A percentile compares a stretch with the other conserved stretches of the same genome.
These are phyloP conservation scores for Pelodiscus sinensis DNA, from an alignment of 2,113 vertebrate genomes.

Conservation along the genomic window DNA sequence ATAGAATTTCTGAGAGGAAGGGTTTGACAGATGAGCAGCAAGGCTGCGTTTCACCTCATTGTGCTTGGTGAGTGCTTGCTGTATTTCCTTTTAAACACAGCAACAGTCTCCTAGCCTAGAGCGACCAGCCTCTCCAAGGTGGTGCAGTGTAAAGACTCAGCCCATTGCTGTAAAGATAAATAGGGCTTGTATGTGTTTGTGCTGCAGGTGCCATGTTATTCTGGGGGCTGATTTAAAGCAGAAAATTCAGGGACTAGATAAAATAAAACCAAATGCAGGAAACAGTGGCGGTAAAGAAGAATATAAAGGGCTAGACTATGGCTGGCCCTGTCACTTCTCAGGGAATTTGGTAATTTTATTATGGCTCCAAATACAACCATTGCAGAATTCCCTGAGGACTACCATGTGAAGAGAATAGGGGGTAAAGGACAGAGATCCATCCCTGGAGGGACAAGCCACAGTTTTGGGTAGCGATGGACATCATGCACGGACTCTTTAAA, in stretches of 20 bases:
- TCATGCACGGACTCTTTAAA: neutral
- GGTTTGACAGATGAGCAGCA: slow-evolving; percentile 3
- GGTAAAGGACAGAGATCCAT: neutral
- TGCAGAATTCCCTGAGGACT: no score
- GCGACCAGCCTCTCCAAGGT: neutral
- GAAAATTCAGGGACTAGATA: neutral
- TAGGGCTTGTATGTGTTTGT: neutral
- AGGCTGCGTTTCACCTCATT: neutral
- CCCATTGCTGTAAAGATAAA: neutral
- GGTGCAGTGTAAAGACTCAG: neutral
- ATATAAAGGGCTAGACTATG: neutral
- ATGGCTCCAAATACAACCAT: no score
- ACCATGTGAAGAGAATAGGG: neutral
- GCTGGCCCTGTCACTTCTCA: neutral
- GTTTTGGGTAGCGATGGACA: neutral
- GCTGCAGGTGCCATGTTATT: neutral
- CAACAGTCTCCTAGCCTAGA: neutral
- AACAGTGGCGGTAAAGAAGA: neutral
- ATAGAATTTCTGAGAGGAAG: slow-evolving; percentile 35
- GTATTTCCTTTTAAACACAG: slow-evolving; percentile 8
- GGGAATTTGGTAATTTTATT: no score
- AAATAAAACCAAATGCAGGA: neutral
- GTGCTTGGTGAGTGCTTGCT: slow-evolving; percentile 12
- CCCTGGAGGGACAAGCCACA: neutral
- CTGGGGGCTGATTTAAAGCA: neutral